These are phyloP conservation scores for Aporophyla nigra DNA, from an alignment of 2,888 invertebrate genomes.

Conservation along the genomic window DNA sequence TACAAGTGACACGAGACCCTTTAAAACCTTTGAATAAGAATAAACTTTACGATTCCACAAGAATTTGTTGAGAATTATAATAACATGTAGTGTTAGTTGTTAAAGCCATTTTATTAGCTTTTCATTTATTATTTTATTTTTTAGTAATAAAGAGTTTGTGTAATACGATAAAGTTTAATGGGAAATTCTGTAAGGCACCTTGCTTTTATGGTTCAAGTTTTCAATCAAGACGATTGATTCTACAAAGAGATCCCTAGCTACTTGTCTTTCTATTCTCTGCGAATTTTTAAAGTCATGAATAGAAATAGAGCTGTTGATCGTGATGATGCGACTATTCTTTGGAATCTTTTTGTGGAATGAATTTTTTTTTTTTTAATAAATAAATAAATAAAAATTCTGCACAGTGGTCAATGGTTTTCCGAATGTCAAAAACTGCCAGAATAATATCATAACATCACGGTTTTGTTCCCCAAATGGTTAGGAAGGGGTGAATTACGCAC, in stretches of 20 bases:
- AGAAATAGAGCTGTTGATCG: neutral
- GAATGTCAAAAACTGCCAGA: too few species aligned
- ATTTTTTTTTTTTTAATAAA: too few species aligned
- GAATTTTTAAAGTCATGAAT: neutral
- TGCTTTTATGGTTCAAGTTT: neutral
- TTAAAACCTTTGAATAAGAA: conserved; percentile 66
- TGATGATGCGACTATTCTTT: too few species aligned
- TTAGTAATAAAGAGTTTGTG: conserved; percentile 9
- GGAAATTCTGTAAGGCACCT: neutral
- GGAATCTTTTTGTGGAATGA: neutral
- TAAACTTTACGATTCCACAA: conserved; percentile 64
- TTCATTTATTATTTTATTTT: conserved; percentile 46
- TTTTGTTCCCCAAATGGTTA: too few species aligned
- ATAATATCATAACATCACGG: neutral
- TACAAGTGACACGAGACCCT: conserved; percentile 52
- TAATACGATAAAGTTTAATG: conserved; percentile 27
- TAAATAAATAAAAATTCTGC: neutral
- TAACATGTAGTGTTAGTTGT: conserved; percentile 44
- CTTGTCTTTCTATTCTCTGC: neutral
- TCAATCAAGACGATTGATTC: neutral
- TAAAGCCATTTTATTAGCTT: conserved; percentile 38
- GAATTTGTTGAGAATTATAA: conserved; percentile 54
- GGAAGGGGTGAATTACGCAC: too few species aligned
- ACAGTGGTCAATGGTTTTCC: neutral
- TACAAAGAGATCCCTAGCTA: neutral